Base-by-base conservation (phyloP, 2,113 vertebrate species). In the Eurypyga helias region DNA sequence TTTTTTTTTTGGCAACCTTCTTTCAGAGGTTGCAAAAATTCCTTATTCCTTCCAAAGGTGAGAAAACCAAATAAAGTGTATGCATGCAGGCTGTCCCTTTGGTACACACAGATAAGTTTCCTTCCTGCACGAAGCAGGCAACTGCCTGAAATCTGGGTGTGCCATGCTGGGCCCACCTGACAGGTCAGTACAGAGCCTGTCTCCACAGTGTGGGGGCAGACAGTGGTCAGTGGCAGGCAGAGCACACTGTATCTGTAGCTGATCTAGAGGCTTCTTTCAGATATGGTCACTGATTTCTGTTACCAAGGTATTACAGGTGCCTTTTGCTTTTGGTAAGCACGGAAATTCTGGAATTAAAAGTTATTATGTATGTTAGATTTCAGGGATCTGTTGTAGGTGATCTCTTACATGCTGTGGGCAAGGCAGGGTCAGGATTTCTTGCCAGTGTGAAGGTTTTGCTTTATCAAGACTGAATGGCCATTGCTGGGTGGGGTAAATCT, bases 11-110 rank as follows among this genome's bases (percentile, higher is more conserved):
- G 1, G 8, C 69, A 70, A 49, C 24, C 43, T 61, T 81, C 31
- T 89, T 91, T 82, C n/a, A n/a, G n/a, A n/a, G n/a, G n/a, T n/a
- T n/a, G n/a, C n/a, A n/a, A n/a, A n/a, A n/a, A n/a, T n/a, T n/a
- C n/a, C n/a, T n/a, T n/a, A 43, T 87, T 81, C 46, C 36, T 93
- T 82, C 64, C 23, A 66, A 71, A 82, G 70, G 17, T 52, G 72
- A 91, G 60, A 60, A 83, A 89, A 58, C 25, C 2, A 0, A 82
- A 54, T 48, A 48, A 80, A 2, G 1, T 0, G 0, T 65, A 6
- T 60, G n/a, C 12, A 6, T 28, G 24, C 54, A 52, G 79, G 12
- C 23, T 76, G 13, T 45, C 62, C 13, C 26, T 89, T 55, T 64
- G 49, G 23, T 57, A 51, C 38, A 16, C 2, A 10, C 7, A 31